Evolutionary conservation across 2,113 vertebrate genomes (phyloP), one percentile per base, ranked within the genome.

Genomic region (Leptocoma aspasia): DNA sequence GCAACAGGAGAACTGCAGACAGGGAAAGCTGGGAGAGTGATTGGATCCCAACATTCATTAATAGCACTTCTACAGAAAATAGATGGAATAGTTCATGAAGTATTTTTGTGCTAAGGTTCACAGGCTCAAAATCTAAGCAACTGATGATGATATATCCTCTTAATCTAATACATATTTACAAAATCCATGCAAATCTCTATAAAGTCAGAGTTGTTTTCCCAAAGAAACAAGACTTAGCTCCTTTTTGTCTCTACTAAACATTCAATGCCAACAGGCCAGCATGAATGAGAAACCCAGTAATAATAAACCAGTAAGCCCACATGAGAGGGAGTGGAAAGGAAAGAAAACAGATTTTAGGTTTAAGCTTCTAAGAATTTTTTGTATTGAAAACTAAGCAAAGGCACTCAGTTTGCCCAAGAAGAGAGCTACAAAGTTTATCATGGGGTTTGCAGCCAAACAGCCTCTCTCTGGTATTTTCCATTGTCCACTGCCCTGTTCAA

Each of bases 181-280:
- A 89, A 93, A 94, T 82, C 84, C 79, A 4, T 69, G 78, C 41
- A 90, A 82, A 89, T 93, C 75, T 95, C 88, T 50, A 23, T 35
- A 22, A 95, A 86, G 70, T 63, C 26, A 1, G 66, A 50, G 52
- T 72, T 90, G 45, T 88, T 88, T 93, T 92, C 63, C 50, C 56
- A 61, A 69, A 61, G 47, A 84, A 89, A 90, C 6, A 68, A 57
- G 53, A 85, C 54, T 66, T 59, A 30, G 57, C 12, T 76, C 20
- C 57, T 90, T 90, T 78, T 72, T 65, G 70, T 57, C 53, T 54
- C 50, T 45, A 17, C 42, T 65, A 86, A 83, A 81, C 50, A 92
- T 50, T 80, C 63, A 37, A 14, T 30, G 63, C 53, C 71, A 90
- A 72, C 5, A 83, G 63, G 54, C 45, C 82, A 88, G 45, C 21